Conservation (phyloP, 1,140 invertebrate genomes). For the Anoplophora glabripennis region DNA sequence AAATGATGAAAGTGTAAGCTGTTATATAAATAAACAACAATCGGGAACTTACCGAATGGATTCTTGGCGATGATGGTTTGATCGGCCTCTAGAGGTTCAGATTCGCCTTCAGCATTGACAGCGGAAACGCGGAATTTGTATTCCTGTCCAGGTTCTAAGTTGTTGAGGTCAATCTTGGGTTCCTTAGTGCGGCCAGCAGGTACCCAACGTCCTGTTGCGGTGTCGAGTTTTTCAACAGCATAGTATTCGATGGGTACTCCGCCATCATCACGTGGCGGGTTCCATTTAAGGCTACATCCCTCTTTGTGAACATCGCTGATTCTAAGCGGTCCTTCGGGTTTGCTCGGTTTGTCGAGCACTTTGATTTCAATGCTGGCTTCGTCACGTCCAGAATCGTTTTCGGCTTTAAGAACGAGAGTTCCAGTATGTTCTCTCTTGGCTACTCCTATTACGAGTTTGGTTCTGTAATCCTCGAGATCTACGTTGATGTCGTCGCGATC, state of each 20-base stretch:
- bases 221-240: slow-evolving; percentile 87
- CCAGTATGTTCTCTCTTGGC: slow-evolving; percentile 81
- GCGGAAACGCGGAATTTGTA: slow-evolving; percentile 96
- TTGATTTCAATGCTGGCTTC: slow-evolving; percentile 86
- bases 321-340: slow-evolving; percentile 89
- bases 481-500: slow-evolving; percentile 69
- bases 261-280: slow-evolving; percentile 87
- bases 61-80: slow-evolving; percentile 93
- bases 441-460: slow-evolving; percentile 73
- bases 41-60: slow-evolving; percentile 83
- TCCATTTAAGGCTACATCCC: slow-evolving; percentile 91
- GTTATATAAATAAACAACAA: too few relatives aligned
- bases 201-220: slow-evolving; percentile 80
- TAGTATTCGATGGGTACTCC: slow-evolving; percentile 90
- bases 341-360: slow-evolving; percentile 83
- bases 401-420: slow-evolving; percentile 81
- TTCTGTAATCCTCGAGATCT: slow-evolving; percentile 82
- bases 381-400: slow-evolving; percentile 88
- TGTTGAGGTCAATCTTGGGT: slow-evolving; percentile 79
- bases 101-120: slow-evolving; percentile 93
- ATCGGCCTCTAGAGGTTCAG: slow-evolving; percentile 85
- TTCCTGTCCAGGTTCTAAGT: slow-evolving; percentile 85
- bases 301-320: slow-evolving; percentile 88
- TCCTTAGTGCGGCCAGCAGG: slow-evolving; percentile 76
- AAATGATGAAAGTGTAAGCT: too few relatives aligned